Conservation (phyloP, 2,113 vertebrate species). For the Limnothrissa miodon region DNA sequence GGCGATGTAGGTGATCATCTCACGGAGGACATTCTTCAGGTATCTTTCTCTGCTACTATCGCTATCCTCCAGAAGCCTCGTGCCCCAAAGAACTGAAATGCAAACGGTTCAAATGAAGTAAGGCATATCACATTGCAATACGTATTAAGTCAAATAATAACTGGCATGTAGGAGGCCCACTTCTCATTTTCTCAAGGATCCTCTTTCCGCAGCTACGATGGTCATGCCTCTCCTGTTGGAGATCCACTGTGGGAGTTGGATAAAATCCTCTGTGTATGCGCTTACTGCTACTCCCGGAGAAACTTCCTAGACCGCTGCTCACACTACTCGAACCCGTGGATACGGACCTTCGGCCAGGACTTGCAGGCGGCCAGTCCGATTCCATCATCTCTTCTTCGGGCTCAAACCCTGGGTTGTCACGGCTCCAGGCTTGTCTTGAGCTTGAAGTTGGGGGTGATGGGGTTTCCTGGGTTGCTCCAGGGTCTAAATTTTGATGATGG, state of each 20-base stretch:
- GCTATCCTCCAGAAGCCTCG: conserved; percentile 88
- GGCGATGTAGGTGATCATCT: conserved; percentile 84
- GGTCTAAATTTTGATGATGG: conserved; percentile 66
- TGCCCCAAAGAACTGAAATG: conserved; percentile 91
- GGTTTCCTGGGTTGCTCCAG: conserved; percentile 66
- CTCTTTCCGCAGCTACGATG: conserved; percentile 70
- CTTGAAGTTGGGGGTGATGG: conserved; percentile 78
- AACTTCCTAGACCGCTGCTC: conserved; percentile 69
- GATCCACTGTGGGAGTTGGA: conserved; percentile 66
- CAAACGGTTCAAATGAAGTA: background rate
- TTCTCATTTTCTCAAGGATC: conserved; percentile 70
- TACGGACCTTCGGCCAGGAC: conserved; percentile 74
- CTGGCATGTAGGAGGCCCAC: conserved; percentile 48
- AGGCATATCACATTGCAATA: background rate
- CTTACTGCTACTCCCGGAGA: conserved; percentile 57
- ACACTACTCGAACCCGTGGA: conserved; percentile 74
- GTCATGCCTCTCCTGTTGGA: conserved; percentile 61
- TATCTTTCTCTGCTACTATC: conserved; percentile 87
- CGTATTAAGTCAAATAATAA: background rate
- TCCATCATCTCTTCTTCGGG: conserved; percentile 86
- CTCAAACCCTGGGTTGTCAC: conserved; percentile 91
- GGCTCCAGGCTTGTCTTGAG: conserved; percentile 92
- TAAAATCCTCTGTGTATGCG: conserved; percentile 64
- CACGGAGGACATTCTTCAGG: conserved; percentile 84
- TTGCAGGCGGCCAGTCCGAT: conserved; percentile 78